Conservation (phyloP, 2,113 vertebrate species). For the Mystacornis crossleyi region DNA sequence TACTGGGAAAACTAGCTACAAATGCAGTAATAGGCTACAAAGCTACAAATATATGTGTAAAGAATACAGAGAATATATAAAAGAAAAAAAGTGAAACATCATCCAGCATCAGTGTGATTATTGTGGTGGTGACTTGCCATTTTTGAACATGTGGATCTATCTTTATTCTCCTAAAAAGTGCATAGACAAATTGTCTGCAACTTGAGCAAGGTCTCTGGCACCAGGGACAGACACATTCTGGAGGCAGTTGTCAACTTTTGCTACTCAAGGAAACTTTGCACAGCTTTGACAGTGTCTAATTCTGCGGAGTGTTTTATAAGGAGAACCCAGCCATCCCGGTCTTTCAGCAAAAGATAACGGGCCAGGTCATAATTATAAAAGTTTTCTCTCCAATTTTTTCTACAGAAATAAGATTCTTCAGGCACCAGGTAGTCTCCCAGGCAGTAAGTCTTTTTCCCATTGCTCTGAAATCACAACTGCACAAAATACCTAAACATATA, state of each 20-base stretch:
- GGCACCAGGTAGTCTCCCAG: not conserved
- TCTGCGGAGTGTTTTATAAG: not conserved
- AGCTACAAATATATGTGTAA: not conserved
- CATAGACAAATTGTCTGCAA: accelerated
- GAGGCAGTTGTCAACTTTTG: not conserved
- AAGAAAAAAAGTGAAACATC: not conserved
- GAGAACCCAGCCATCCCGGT: not conserved
- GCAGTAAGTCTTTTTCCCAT: not conserved
- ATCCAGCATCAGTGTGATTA: not conserved
- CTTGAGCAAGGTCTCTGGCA: not conserved
- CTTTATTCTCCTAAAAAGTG: not conserved
- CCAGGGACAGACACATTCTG: not conserved
- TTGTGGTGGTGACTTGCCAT: accelerated
- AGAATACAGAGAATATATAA: not conserved
- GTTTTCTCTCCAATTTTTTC: not conserved
- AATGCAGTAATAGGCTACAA: not conserved
- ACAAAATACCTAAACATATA: not conserved
- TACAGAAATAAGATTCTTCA: not conserved
- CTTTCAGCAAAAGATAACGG: not conserved
- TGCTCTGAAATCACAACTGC: not conserved
- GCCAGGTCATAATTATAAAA: not conserved
- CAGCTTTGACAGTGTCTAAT: not conserved
- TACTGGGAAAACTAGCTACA: not conserved
- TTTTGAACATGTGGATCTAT: not conserved
- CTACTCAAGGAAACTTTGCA: not conserved